These are phyloP conservation scores for Cataglyphis albicans DNA, from an alignment of 2,888 invertebrate genomes.

Conservation along the genomic window DNA sequence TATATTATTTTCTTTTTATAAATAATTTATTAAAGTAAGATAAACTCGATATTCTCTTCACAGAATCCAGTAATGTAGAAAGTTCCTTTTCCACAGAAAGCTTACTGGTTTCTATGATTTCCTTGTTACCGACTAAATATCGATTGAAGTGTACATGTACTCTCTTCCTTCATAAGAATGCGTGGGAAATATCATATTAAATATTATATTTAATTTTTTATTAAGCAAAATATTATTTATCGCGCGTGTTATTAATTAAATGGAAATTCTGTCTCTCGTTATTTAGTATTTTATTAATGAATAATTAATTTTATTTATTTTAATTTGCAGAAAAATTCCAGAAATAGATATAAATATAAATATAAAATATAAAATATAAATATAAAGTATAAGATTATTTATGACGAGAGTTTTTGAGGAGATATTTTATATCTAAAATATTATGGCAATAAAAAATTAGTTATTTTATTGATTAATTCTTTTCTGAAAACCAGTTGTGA, in stretches of 20 bases:
- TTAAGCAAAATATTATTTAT: not conserved
- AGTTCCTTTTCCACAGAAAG: not conserved
- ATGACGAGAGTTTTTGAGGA: not conserved
- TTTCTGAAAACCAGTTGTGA: not conserved
- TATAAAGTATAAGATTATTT: not conserved
- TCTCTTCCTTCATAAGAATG: not conserved
- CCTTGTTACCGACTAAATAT: slow-evolving; percentile 24
- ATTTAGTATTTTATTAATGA: not conserved
- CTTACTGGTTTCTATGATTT: not conserved
- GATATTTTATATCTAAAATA: not conserved
- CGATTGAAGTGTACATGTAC: not conserved
- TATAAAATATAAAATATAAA: not conserved
- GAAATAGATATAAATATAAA: not conserved
- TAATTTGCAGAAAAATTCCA: not conserved
- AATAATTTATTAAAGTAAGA: slow-evolving; percentile 15
- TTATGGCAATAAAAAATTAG: not conserved
- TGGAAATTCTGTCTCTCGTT: not conserved
- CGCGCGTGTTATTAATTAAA: not conserved
- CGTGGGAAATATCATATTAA: not conserved
- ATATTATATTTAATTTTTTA: not conserved
- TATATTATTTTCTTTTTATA: not conserved
- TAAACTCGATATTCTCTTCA: not conserved
- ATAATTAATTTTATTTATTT: not conserved
- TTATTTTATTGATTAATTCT: not conserved
- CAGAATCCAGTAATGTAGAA: not conserved